Base-by-base conservation (phyloP, 2,797 vertebrate species). In the Emydoidea blandingii region DNA sequence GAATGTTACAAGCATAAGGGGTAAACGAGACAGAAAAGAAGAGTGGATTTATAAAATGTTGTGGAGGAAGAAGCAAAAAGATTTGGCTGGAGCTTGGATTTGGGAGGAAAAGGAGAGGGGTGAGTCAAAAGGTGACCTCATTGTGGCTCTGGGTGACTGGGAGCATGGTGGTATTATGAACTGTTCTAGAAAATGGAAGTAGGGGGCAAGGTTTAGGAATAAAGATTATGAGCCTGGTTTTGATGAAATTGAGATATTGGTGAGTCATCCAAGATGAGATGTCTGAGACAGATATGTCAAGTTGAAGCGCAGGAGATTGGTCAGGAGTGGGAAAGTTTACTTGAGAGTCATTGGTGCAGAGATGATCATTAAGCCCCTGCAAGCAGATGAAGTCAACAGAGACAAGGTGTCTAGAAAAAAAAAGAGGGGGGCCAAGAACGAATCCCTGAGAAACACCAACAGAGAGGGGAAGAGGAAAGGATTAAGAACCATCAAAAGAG, bases 121-220 rank as follows among this genome's bases (percentile, higher is more conserved):
- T 3, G 2, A 76, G 83, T 94, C 27, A 94, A 91, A 54, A 92
- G 14, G 27, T 92, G 8, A 83, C 10, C 90, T 93, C 68, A 86
- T 93, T 89, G 81, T 86, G 44, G 12, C 50, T 27, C 68, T 74
- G 37, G 23, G 68, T 44, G n/a, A 19, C 34, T 65, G 92, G 62
- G 87, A 50, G 68, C 31, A 89, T 6, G 1, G 18, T 83, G 31
- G 34, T 79, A 83, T 31, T 37, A 72, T 4, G 10, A 88, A 92
- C 57, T 11, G 80, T 94, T 83, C 81, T 90, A 89, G 53, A 34
- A 65, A 65, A 65, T 65, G 34, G 82, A 84, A 81, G 44, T 3
- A 90, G 93, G 74, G 85, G 34, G 44, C 7, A 41, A 65, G 81
- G 74, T 76, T 68, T 76, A 87, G 92, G 65, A 1, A 2, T 34